phyloP scores from a whole-genome alignment of 2,113 vertebrate species.

The Phrynocephalus versicolor region DNA sequence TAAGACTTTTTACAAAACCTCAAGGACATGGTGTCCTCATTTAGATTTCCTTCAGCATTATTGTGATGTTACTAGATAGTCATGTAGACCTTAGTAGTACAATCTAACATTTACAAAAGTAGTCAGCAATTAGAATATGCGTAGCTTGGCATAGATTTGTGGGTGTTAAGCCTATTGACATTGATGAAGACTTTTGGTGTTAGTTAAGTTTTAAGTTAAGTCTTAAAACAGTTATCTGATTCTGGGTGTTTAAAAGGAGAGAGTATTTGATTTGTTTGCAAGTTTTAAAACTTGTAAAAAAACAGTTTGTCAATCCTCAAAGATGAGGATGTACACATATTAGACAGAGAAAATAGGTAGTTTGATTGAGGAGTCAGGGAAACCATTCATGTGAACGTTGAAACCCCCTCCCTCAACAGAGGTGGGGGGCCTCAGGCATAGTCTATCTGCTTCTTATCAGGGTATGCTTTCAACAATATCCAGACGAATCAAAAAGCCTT shows the following conservation, averaged over 20 bases:
- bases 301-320: too few relatives aligned
- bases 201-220: not conserved
- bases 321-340: too few relatives aligned
- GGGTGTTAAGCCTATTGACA: not conserved
- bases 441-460: too few relatives aligned
- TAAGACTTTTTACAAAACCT: not conserved
- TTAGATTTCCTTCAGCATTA: not conserved
- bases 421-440: too few relatives aligned
- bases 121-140: not conserved
- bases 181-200: not conserved
- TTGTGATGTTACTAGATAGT: not conserved
- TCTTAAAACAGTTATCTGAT: not conserved
- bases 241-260: not conserved
- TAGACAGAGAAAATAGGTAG: too few relatives aligned
- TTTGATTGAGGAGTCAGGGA: too few relatives aligned
- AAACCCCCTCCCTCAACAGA: too few relatives aligned
- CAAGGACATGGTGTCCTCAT: too few relatives aligned
- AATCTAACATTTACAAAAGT: not conserved
- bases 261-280: conserved; percentile 7
- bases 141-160: not conserved
- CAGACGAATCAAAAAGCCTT: too few relatives aligned
- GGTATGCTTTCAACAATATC: too few relatives aligned
- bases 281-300: not conserved
- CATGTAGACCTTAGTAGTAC: not conserved
- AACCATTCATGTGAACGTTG: too few relatives aligned